Evolutionary conservation across 2,113 vertebrate species (phyloP).

Genomic region (Xyrauchen texanus): DNA sequence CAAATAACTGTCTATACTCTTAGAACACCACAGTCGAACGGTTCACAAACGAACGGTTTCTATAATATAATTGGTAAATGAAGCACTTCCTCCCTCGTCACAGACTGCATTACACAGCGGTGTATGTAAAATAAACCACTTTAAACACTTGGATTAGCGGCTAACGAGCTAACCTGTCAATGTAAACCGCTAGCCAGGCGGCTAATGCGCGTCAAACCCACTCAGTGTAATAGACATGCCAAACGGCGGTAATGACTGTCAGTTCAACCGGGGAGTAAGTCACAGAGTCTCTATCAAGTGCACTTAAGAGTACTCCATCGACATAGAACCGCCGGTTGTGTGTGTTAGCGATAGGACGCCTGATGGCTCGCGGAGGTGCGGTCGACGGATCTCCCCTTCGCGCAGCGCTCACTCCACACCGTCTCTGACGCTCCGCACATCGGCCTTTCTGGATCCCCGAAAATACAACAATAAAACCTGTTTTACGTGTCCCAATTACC

Average conservation of each 20-base stretch:
- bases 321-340: not conserved
- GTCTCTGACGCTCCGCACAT: too few species aligned
- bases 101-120: conserved; percentile 30
- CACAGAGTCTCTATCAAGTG: not conserved
- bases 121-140: conserved; percentile 24
- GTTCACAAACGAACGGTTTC: not conserved
- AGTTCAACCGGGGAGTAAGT: not conserved
- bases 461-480: conserved; percentile 45
- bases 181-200: conserved; percentile 18
- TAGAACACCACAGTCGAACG: conserved; percentile 7
- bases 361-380: conserved; percentile 54
- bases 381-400: conserved; percentile 63
- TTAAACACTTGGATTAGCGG: conserved; percentile 46
- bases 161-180: conserved; percentile 33
- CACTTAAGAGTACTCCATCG: not conserved
- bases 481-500: conserved; percentile 53
- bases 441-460: conserved; percentile 41
- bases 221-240: conserved; percentile 11
- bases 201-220: not conserved
- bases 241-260: not conserved
- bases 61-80: not conserved
- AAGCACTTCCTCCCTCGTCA: not conserved
- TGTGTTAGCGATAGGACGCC: conserved; percentile 40
- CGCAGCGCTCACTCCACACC: conserved; percentile 34
- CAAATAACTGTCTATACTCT: conserved; percentile 5